Conservation (phyloP, 2,888 invertebrate species). For the Dynastes grantii region DNA sequence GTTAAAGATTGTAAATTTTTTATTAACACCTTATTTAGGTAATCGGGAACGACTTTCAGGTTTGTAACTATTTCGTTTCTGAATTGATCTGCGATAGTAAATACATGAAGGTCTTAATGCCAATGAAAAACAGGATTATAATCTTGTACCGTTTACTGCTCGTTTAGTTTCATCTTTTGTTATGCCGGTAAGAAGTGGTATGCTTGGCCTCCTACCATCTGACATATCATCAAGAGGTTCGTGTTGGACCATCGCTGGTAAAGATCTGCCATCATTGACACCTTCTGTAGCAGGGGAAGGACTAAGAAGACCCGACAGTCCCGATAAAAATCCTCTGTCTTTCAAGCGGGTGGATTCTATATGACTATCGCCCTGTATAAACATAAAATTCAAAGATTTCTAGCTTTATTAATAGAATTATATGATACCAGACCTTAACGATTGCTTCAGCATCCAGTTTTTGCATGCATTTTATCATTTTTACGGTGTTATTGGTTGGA, state of each 20-base stretch:
- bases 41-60: conserved; percentile 68
- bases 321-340: conserved; percentile 76
- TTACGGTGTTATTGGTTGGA: conserved; percentile 74
- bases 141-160: conserved; percentile 73
- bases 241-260: conserved; percentile 79
- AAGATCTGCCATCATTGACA: conserved; percentile 76
- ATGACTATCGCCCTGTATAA: conserved; percentile 75
- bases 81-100: conserved; percentile 61
- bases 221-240: conserved; percentile 77
- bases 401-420: not conserved
- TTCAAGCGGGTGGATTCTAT: conserved; percentile 75
- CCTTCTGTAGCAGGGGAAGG: conserved; percentile 82
- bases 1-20: conserved; percentile 68
- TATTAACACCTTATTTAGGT: conserved; percentile 68
- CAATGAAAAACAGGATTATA: not conserved
- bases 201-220: conserved; percentile 72
- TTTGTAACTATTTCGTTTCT: conserved; percentile 67
- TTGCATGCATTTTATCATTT: conserved; percentile 80
- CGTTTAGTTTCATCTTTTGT: conserved; percentile 81
- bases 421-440: conserved; percentile 66
- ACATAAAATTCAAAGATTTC: too few relatives aligned
- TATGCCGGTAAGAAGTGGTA: conserved; percentile 83
- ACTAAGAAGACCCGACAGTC: conserved; percentile 76
- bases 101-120: not conserved
- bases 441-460: conserved; percentile 69